Conservation (phyloP, 2,888 invertebrate species). For the Diaperis boleti region DNA sequence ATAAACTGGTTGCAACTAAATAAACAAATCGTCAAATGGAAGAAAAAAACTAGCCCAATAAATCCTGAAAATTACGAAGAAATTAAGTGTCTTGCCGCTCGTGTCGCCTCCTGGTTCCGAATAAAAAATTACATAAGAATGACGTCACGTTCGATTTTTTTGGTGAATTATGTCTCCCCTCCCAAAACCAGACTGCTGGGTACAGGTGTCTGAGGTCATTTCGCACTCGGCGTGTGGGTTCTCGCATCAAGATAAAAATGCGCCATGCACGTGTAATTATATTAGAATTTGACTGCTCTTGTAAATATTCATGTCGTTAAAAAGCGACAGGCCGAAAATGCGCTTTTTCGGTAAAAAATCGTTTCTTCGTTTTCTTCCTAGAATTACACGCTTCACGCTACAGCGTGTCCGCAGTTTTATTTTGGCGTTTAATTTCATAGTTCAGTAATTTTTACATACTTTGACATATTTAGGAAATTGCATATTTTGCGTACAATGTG, state of each 20-base stretch:
- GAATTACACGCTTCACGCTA: slow-evolving; percentile 42
- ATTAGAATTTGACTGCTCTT: neutral
- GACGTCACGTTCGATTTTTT: slow-evolving; percentile 36
- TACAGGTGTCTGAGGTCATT: slow-evolving; percentile 25
- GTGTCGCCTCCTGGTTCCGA: slow-evolving; percentile 16
- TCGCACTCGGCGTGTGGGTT: slow-evolving; percentile 24
- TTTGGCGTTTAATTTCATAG: slow-evolving; percentile 41
- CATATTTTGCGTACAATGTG: slow-evolving; percentile 39
- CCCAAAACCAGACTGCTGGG: slow-evolving; percentile 5
- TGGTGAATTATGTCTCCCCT: slow-evolving; percentile 24
- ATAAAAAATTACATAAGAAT: slow-evolving; percentile 40
- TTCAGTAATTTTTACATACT: slow-evolving; percentile 43
- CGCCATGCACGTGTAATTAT: slow-evolving; percentile 15
- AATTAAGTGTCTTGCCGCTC: slow-evolving; percentile 28
- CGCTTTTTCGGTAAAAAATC: slow-evolving; percentile 15
- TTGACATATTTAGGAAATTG: slow-evolving; percentile 44
- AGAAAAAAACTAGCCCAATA: neutral
- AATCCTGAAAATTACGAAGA: slow-evolving; percentile 2
- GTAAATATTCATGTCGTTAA: neutral
- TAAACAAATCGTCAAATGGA: neutral
- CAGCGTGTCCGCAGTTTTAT: slow-evolving; percentile 27
- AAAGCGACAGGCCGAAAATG: neutral
- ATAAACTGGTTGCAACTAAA: neutral
- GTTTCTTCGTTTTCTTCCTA: slow-evolving; percentile 34
- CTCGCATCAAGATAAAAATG: slow-evolving; percentile 13